A percentile compares a stretch with the other conserved stretches of the same genome.
Evolutionary conservation across 2,888 invertebrate genomes (phyloP).

Genomic region (Helleia helle): DNA sequence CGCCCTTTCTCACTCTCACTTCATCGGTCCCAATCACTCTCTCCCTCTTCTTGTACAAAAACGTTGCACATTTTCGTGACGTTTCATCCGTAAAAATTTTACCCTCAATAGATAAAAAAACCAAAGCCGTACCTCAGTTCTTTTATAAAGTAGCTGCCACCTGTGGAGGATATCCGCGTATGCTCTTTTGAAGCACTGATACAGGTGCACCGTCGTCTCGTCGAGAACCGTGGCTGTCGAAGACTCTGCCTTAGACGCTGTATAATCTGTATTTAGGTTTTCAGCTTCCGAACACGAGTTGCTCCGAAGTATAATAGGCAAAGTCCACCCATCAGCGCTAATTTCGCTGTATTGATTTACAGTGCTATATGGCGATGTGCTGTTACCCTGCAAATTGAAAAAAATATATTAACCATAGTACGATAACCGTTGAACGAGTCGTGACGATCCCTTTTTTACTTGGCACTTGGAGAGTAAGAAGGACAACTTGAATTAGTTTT

Average conservation of each 20-base stretch:
- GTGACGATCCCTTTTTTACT: no score
- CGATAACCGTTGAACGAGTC: no score
- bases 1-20: no score
- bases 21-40: no score
- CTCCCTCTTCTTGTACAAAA: no score
- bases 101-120: no score
- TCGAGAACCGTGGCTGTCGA: constrained; percentile 54
- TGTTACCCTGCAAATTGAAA: constrained; percentile 60
- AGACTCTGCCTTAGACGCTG: constrained; percentile 44
- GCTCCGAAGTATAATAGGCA: constrained; percentile 82
- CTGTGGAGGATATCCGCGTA: constrained; percentile 92
- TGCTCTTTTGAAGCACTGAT: constrained; percentile 88
- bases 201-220: constrained; percentile 70
- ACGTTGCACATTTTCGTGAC: no score
- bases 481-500: no score
- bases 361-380: constrained; percentile 92
- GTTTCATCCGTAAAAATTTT: no score
- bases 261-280: constrained; percentile 74
- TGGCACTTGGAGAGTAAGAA: no score
- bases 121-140: constrained; percentile 88
- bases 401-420: no score
- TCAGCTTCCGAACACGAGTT: constrained; percentile 92
- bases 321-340: constrained; percentile 83
- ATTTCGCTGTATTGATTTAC: constrained; percentile 84
- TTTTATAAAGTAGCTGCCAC: constrained; percentile 86